phyloP scores from a whole-genome alignment of 2,113 vertebrate genomes.

The Salvelinus sp. region DNA sequence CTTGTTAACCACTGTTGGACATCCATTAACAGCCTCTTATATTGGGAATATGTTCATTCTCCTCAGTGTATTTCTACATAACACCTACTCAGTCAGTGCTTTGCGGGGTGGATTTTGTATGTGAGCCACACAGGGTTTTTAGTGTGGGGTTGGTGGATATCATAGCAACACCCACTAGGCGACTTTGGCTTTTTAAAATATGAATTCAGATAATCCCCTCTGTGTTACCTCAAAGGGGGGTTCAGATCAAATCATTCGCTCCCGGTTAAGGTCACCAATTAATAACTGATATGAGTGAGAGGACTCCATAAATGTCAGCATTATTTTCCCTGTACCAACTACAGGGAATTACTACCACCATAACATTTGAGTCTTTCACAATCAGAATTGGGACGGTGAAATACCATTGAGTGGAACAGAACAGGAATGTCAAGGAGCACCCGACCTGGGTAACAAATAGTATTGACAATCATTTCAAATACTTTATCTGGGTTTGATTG shows the following conservation, averaged over 20 bases:
- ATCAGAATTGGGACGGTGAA: not conserved
- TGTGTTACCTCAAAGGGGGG: constrained; percentile 20
- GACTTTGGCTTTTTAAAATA: not conserved
- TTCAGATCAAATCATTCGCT: constrained; percentile 26
- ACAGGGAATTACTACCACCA: constrained; percentile 20
- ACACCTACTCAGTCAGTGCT: too few relatives aligned
- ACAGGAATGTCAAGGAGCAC: not conserved
- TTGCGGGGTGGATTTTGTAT: too few relatives aligned
- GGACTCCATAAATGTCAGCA: constrained; percentile 55
- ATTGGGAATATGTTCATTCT: not conserved
- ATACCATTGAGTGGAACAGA: not conserved
- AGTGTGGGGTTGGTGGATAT: too few relatives aligned
- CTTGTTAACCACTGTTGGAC: constrained; percentile 9
- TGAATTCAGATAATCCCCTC: constrained; percentile 2
- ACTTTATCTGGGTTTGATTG: not conserved
- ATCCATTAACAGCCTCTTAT: constrained; percentile 26
- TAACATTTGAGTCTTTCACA: constrained; percentile 46
- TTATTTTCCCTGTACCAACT: constrained; percentile 31
- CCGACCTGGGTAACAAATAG: not conserved
- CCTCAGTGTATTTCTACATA: not conserved
- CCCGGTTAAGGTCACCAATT: constrained; percentile 50
- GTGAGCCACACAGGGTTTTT: not conserved
- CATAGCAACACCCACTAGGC: not conserved
- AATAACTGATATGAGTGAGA: constrained; percentile 41
- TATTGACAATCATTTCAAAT: not conserved